Base-by-base conservation (phyloP, 1,140 invertebrate species). In the Euwallacea similis region DNA sequence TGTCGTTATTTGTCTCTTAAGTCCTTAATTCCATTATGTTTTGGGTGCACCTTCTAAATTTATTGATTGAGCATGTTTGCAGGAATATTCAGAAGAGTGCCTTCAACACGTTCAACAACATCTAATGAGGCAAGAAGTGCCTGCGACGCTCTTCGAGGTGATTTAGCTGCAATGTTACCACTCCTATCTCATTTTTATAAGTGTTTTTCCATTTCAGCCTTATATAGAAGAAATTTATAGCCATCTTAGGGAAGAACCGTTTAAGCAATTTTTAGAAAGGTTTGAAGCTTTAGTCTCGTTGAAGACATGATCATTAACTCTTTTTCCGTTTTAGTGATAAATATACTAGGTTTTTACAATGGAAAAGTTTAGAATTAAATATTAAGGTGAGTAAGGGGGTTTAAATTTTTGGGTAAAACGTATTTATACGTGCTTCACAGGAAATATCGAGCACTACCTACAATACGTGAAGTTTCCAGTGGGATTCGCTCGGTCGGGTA, bases 301-400 rank as follows among this genome's bases (percentile, higher is more conserved):
- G 10, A 1, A 41, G 11, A 41, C 1, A 41, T 13, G 2, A 60
- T 42, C 7, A 42, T 8, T 47, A 13, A 66, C n/a, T 0, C 42
- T 71, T 76, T 79, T 76, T 79, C 81, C 80, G 63, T 91, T 90
- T 68, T 85, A 98, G 97, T 87, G 97, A 99, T 79, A 99, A 99
- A 87, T 99, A 98, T 85, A 99, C 97, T 77, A 89, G 98, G 78
- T 99, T 98, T 88, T 99, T 97, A 84, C 98, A 99, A 86, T 99
- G 98, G 98, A 99, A 99, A 87, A 99, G 99, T 84, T 88, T 99
- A 87, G 98, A 99, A 87, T 87, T 99, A 81, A 99, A 99, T 87
- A 99, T 99, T 81, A 94, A 98, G 87, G 93, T 95, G 85, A 86
- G 84, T 64, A 42, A 60, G 41, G 41, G 15, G 7, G 58, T 60